Evolutionary conservation across 1,140 invertebrate species (phyloP), one percentile per base, ranked within the genome.

Genomic region (Drosophila mauritiana): DNA sequence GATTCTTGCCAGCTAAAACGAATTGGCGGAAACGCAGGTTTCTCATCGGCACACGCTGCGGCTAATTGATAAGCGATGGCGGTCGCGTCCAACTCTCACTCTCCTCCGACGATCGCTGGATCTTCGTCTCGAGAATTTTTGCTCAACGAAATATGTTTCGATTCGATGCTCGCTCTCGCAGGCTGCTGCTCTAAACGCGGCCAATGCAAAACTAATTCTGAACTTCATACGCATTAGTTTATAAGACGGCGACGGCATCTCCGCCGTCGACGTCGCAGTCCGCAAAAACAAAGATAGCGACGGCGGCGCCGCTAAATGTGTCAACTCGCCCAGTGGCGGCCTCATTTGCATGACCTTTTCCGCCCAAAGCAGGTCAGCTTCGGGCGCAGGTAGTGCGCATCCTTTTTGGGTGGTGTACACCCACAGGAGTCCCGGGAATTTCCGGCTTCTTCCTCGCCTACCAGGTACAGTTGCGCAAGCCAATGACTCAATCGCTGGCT

Each of bases 1-100:
- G 94, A 94, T 94, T 94, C 81, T 93, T 93, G 68, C 94, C 94
- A 93, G 94, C 94, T 92, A 94, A 93, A 63, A 94, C 92, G 85
- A 94, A 94, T 85, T 94, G 93, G 75, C 93, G 93, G 85, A 94
- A 94, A 77, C 93, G 92, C 91, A 93, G 92, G 91, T 94, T 94
- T 94, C 93, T 94, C 94, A 94, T 94, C 93, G 93, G 93, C 93
- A 94, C 85, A 81, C 78, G 40, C 68, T 48, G 53, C 42, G 34
- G 43, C 36, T 62, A 49, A 48, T 75, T 56, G 68, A 70, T 70
- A 57, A 40, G 45, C 64, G 59, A 67, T 65, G 40, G 42, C 12
- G 53, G 37, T 17, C 42, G 42, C 42, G 42, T 11, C 10, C 42
- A 43, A 20, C 42, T 40, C 13, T 37, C 22, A 3, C 25, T 20